These are phyloP conservation scores for Remorina albescens DNA, from an alignment of 2,797 vertebrate species.

Conservation along the genomic window DNA sequence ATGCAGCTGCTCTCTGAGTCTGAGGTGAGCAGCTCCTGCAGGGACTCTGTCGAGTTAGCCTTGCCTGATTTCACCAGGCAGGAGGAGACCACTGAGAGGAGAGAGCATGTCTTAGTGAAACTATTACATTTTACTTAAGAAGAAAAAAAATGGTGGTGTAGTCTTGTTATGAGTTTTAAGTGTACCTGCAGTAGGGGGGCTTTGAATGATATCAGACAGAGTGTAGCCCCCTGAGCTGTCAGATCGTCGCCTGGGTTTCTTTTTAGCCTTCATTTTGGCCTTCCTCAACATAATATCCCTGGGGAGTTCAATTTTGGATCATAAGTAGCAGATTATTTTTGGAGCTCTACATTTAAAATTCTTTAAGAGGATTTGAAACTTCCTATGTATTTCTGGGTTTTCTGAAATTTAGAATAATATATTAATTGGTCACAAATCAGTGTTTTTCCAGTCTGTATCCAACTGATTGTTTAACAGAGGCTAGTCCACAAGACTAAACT, in stretches of 20 bases:
- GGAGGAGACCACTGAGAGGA: conserved; percentile 65
- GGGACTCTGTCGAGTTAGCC: conserved; percentile 93
- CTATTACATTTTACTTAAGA: not conserved
- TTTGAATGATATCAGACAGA: conserved; percentile 95
- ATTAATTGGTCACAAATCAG: not conserved
- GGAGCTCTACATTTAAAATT: not conserved
- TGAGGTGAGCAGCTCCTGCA: conserved; percentile 94
- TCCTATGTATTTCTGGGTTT: not conserved
- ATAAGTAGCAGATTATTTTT: conserved; percentile 19
- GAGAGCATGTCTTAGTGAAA: not conserved
- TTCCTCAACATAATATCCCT: conserved; percentile 93
- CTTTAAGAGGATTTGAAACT: conserved; percentile 5
- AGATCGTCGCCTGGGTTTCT: conserved; percentile 92
- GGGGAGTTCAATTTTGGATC: conserved; percentile 11
- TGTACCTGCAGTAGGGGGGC: conserved; percentile 89
- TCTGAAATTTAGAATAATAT: not conserved
- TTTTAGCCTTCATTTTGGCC: conserved; percentile 94
- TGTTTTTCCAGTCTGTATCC: not conserved
- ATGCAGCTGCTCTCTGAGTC: conserved; percentile 96
- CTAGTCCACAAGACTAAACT: not conserved
- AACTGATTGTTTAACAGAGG: not conserved
- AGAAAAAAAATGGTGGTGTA: not conserved
- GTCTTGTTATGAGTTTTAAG: not conserved
- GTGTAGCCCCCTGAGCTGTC: conserved; percentile 98
- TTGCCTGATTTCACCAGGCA: conserved; percentile 87